Conservation (phyloP, 2,113 vertebrate species). For the Bubalus kerabau region DNA sequence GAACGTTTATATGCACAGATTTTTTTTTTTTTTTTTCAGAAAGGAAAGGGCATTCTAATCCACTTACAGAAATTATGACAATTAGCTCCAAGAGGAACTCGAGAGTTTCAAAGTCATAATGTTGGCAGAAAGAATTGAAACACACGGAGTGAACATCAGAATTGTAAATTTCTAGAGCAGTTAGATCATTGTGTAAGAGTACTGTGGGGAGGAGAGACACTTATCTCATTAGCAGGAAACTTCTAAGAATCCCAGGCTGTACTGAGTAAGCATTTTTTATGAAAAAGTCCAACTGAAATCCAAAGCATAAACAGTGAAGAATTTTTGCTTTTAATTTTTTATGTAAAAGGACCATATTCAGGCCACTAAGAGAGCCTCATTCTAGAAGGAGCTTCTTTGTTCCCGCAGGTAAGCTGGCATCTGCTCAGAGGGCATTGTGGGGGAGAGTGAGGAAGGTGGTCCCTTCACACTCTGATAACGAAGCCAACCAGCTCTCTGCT, state of each 20-base stretch:
- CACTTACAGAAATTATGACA: conserved; percentile 43
- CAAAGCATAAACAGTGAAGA: background rate
- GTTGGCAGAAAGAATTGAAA: conserved; percentile 56
- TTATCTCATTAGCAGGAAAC: conserved; percentile 54
- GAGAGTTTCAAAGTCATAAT: conserved; percentile 53
- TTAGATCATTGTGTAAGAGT: conserved; percentile 41
- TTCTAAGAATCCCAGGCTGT: conserved; percentile 22
- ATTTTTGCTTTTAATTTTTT: background rate
- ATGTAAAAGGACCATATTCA: background rate
- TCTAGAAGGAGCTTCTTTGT: background rate
- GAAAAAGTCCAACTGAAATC: background rate
- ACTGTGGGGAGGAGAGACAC: background rate
- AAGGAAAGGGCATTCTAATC: conserved; percentile 41
- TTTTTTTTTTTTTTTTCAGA: background rate
- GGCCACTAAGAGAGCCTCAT: background rate
- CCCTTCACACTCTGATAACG: rapidly evolving
- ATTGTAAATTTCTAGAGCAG: conserved; percentile 40
- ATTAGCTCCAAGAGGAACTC: conserved; percentile 57
- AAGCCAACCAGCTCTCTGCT: background rate
- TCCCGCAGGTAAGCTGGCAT: background rate
- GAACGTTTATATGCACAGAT: background rate
- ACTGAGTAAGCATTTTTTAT: conserved; percentile 18
- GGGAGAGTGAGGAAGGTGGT: background rate
- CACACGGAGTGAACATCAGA: conserved; percentile 20
- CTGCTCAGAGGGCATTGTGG: background rate